A percentile compares a stretch with the other conserved stretches of the same genome.
Conservation (phyloP, 2,797 vertebrate genomes). For the Coilia nasus region DNA sequence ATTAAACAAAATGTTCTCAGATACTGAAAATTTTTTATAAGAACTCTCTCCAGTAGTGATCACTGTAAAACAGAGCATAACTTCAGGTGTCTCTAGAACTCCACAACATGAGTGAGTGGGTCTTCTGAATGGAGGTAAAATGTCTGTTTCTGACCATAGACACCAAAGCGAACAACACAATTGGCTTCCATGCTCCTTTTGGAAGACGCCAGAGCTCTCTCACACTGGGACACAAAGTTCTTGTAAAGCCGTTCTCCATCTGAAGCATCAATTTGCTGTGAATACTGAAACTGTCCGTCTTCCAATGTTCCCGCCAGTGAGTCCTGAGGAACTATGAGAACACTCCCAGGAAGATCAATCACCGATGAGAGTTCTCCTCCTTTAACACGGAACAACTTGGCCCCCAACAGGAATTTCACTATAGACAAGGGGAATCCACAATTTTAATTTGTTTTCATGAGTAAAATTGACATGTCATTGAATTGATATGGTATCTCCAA, state of each 20-base stretch:
- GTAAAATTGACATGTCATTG: neutral
- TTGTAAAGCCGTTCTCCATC: constrained; percentile 81
- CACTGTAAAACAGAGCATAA: neutral
- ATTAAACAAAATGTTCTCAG: neutral
- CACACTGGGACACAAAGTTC: constrained; percentile 78
- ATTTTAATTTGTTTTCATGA: too few relatives aligned
- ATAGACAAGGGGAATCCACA: constrained; percentile 28
- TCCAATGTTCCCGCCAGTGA: constrained; percentile 79
- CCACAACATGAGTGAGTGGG: constrained; percentile 83
- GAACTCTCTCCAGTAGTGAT: too few relatives aligned
- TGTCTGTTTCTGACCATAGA: constrained; percentile 86
- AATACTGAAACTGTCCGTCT: constrained; percentile 76
- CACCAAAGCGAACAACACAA: constrained; percentile 75
- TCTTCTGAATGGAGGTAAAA: constrained; percentile 80
- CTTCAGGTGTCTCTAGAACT: constrained; percentile 75
- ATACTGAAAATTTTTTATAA: neutral
- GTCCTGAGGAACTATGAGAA: constrained; percentile 87
- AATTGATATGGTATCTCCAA: neutral
- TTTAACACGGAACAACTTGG: constrained; percentile 81
- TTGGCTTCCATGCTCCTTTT: constrained; percentile 71
- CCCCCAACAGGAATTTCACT: constrained; percentile 80
- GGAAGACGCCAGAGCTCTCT: constrained; percentile 72
- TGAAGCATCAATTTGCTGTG: constrained; percentile 73
- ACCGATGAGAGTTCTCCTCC: constrained; percentile 73
- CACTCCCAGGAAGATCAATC: constrained; percentile 81